Base-by-base conservation (phyloP, 2,113 vertebrate species). In the Tachycineta bicolor region DNA sequence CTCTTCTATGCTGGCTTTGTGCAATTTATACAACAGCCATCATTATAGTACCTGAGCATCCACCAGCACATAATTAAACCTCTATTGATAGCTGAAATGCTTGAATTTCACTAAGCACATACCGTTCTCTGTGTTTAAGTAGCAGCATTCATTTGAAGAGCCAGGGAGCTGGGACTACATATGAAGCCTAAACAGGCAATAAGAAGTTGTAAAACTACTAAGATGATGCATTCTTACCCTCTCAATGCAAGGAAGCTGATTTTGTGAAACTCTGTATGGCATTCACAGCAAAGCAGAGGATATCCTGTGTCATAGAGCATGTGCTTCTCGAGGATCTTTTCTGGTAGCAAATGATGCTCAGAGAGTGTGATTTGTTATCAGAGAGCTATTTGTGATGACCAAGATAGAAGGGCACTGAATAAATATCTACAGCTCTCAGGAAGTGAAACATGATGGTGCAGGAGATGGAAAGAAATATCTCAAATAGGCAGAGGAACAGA, bases 381-480 rank as follows among this genome's bases (percentile, higher is more conserved):
- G 83, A 93, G 90, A 95, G 84, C 88, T 97, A 70, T 96, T 96
- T 96, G 94, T 7, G 94, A 96, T 91, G 81, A 70, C 73, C 82
- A 33, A 84, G 97, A 93, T 96, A 85, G 90, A 84, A 96, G 86
- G 88, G 64, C 86, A 60, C 82, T 47, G 89, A 89, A 90, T 96
- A 97, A 92, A 60, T 97, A 96, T 91, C 95, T 97, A 8, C 56
- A 82, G 84, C 90, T 95, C 92, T 94, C 90, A 95, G 93, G 77
- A 96, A 95, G 77, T 85, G 69, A 89, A 83, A 86, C 86, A 58
- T 6, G 73, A 80, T 67, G 68, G 70, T 41, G 70, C 83, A 82
- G 29, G 46, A 95, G 89, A 84, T 63, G 93, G 94, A 87, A 95
- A 91, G 91, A 97, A 97, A 95, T 96, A 73, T 59, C 81, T 97